Evolutionary conservation across 35 echinoderm and acorn worm species (phyloP), one percentile per base, ranked within the genome.

Genomic region (Holothuria glaberrima): DNA sequence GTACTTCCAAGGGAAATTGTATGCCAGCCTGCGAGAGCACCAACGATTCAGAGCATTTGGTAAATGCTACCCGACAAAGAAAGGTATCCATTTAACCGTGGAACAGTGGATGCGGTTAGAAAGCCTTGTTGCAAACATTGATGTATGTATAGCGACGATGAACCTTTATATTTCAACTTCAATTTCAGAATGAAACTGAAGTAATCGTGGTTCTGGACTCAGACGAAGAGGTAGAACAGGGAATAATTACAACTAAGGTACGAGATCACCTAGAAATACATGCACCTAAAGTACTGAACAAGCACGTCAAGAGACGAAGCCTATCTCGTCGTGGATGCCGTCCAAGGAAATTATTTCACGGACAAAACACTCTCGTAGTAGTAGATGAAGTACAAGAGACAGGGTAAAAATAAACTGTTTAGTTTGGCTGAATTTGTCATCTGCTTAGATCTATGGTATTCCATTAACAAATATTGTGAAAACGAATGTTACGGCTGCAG

Each of bases 21-120:
- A 1, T 27, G 32, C 60, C 80, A 83, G 80, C 32, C 20, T 83
- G 9, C 50, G 80, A 13, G 80, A 33, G 59, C 59, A 83, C 33
- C 22, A 30, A 61, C 18, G n/a, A 60, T 61, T 58, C 80, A 83
- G 0, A 36, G 20, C 22, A 30, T 83, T 77, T 77, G 80, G 80
- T 33, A 60, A 58, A 33, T 59, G 19, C 18, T 60, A 60, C n/a
- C 54, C 56, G 9, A 83, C 54, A 83, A 83, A 83, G 80, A 83
- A 58, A 60, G 80, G 80, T 28, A 83, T 83, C 50, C 38, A 60
- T 83, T 83, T 83, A 63, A 60, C 80, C 12, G 52, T 26, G 56
- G 32, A 32, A 30, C 80, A 83, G 56, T 83, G 80, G 80, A 28
- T 32, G 50, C 58, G n/a, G 32, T 63, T 61, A 21, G 30, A 83